Evolutionary conservation across 35 echinoderm and acorn worm species (phyloP).

Genomic region (Ptychodera flava): DNA sequence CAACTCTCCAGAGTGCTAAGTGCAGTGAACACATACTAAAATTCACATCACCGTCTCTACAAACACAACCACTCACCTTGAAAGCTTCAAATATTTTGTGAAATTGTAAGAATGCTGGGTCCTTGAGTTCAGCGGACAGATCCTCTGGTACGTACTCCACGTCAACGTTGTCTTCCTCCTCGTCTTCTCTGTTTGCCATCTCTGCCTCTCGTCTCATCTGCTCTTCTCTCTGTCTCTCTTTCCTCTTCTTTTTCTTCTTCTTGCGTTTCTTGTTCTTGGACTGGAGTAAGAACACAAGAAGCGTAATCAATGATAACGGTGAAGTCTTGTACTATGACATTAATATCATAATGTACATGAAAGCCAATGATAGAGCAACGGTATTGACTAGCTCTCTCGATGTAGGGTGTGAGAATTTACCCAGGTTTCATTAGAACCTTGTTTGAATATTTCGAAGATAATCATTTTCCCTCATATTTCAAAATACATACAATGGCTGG

Average conservation of each 20-base stretch:
- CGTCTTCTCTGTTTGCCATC: constrained; percentile 18
- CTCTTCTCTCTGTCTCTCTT: constrained; percentile 53
- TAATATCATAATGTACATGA: too few species aligned
- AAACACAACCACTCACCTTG: constrained; percentile 58
- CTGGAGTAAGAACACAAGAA: constrained; percentile 23
- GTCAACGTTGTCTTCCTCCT: constrained; percentile 37
- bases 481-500: too few species aligned
- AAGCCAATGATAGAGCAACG: too few species aligned
- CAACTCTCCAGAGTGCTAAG: too few species aligned
- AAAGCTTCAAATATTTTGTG: constrained; percentile 92
- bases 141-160: constrained; percentile 82
- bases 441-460: too few species aligned
- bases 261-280: constrained; percentile 83
- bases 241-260: constrained; percentile 80
- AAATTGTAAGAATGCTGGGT: constrained; percentile 75
- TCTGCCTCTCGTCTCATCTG: constrained; percentile 22
- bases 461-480: too few species aligned
- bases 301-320: not conserved
- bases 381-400: too few species aligned
- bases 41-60: too few species aligned
- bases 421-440: too few species aligned
- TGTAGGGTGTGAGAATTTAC: too few species aligned
- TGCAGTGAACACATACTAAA: too few species aligned
- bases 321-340: too few species aligned
- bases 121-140: constrained; percentile 36